A percentile compares a stretch with the other conserved stretches of the same genome.
These are phyloP conservation scores for Vidua macroura DNA, from an alignment of 2,113 vertebrate species.

Conservation along the genomic window DNA sequence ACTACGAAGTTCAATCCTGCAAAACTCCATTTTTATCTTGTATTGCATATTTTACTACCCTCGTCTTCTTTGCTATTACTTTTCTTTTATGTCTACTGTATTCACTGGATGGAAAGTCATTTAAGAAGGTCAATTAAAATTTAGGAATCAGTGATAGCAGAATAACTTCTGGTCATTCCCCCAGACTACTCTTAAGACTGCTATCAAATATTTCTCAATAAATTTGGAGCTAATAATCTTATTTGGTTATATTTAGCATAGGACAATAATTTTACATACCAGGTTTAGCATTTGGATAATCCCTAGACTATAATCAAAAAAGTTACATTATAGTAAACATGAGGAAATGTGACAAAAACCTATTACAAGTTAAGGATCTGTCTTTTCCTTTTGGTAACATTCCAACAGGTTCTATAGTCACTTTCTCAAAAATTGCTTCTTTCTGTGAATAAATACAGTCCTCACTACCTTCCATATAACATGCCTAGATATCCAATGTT, in stretches of 20 bases:
- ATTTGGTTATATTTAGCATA: not conserved
- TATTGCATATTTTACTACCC: not conserved
- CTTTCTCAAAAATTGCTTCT: not conserved
- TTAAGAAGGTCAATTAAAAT: not conserved
- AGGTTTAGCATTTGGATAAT: not conserved
- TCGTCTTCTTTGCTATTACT: not conserved
- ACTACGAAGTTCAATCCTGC: not conserved
- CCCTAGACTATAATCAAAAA: not conserved
- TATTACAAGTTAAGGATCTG: not conserved
- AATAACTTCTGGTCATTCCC: not conserved
- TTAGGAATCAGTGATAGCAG: not conserved
- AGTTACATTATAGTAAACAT: not conserved
- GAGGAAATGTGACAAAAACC: not conserved
- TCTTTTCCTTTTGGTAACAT: not conserved
- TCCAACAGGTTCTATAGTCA: not conserved
- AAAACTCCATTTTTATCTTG: not conserved
- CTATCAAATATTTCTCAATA: not conserved
- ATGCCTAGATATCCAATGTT: not conserved
- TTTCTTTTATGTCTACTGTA: not conserved
- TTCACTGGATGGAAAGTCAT: not conserved
- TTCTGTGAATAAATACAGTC: not conserved
- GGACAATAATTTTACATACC: not conserved
- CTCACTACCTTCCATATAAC: not conserved
- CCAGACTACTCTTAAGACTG: not conserved
- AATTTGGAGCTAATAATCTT: not conserved